These are phyloP conservation scores for Hydrozoanthus tunicans DNA, from an alignment of 64 coral and sea anemone genomes.

Conservation along the genomic window DNA sequence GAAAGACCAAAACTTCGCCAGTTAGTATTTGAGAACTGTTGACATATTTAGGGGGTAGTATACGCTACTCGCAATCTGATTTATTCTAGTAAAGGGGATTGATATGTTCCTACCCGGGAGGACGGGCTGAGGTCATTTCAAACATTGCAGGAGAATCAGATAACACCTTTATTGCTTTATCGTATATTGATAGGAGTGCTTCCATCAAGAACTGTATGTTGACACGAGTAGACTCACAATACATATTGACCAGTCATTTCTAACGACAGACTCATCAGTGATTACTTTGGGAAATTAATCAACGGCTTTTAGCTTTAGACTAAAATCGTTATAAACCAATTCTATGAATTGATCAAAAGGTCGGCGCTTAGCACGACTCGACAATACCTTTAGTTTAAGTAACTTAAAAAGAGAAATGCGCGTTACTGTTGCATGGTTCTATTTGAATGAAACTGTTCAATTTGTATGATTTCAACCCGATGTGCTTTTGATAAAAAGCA, in stretches of 20 bases:
- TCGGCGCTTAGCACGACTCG: too few species aligned
- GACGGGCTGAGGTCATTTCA: too few species aligned
- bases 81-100: too few species aligned
- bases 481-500: constrained; percentile 22
- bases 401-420: background rate
- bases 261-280: background rate
- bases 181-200: background rate
- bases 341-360: too few species aligned
- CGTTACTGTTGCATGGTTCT: background rate
- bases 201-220: background rate
- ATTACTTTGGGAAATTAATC: background rate
- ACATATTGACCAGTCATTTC: background rate
- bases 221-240: background rate
- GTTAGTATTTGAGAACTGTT: too few species aligned
- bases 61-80: too few species aligned
- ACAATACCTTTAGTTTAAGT: too few species aligned
- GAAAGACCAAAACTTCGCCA: too few species aligned
- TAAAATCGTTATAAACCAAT: too few species aligned
- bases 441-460: background rate
- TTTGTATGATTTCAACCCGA: background rate
- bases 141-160: too few species aligned
- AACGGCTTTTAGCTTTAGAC: background rate
- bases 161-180: background rate
- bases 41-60: too few species aligned
- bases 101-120: too few species aligned